phyloP scores from a whole-genome alignment of 1,140 invertebrate genomes.

The Caenorhabditis brenneri region DNA sequence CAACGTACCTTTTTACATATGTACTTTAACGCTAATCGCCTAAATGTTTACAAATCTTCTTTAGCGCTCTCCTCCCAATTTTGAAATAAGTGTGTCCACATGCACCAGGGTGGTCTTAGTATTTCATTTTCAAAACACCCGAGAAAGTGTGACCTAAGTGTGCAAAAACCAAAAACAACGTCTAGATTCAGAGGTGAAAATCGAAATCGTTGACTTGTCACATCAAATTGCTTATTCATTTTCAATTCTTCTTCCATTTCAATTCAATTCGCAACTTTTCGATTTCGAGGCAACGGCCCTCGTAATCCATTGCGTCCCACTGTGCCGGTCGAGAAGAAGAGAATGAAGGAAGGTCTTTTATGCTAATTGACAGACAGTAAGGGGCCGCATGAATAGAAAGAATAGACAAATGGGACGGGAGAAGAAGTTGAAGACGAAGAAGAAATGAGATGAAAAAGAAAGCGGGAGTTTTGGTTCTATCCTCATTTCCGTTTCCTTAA shows the following conservation, averaged over 20 bases:
- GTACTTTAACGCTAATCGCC: conserved; percentile 25
- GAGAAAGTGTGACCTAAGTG: not conserved
- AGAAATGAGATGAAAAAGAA: not conserved
- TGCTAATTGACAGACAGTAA: conserved; percentile 43
- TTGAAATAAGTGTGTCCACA: not conserved
- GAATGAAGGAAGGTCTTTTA: conserved; percentile 11
- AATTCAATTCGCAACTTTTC: conserved; percentile 30
- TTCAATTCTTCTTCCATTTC: not conserved
- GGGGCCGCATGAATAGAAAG: conserved; percentile 20
- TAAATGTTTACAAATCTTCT: conserved; percentile 37
- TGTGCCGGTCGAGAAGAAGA: conserved; percentile 18
- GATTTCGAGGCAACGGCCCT: not conserved
- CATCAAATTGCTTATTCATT: not conserved
- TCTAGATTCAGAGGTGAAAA: too few species aligned
- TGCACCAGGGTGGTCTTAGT: not conserved
- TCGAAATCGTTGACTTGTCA: conserved; percentile 13
- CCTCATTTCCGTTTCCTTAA: conserved; percentile 4
- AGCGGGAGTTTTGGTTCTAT: not conserved
- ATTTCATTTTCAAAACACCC: not conserved
- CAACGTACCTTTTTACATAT: conserved; percentile 20
- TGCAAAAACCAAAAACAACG: not conserved
- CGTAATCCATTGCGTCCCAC: conserved; percentile 35
- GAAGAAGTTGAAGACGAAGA: too few species aligned
- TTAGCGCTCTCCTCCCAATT: not conserved
- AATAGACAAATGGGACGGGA: too few species aligned